Percentiles rank a stretch among this genome's conserved stretches.
Conservation (phyloP, 2,888 invertebrate species). For the Leptinotarsa peninsularis region DNA sequence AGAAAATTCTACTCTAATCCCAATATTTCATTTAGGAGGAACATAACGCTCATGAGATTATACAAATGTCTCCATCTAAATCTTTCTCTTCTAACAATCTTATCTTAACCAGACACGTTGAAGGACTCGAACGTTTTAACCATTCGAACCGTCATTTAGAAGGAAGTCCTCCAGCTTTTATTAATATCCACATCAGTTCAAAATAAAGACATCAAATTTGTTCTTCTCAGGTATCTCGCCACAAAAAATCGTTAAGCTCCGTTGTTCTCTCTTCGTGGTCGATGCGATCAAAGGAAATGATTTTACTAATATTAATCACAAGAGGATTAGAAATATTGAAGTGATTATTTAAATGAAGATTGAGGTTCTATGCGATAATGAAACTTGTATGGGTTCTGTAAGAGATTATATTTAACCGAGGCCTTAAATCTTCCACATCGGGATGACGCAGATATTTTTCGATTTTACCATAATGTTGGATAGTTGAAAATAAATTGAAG, state of each 20-base stretch:
- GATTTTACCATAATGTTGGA: constrained; percentile 33
- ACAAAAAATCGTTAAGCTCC: constrained; percentile 43
- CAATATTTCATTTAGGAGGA: background rate
- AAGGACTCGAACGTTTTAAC: constrained; percentile 26
- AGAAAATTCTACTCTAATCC: too few species aligned
- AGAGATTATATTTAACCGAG: constrained; percentile 51
- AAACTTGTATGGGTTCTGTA: constrained; percentile 56
- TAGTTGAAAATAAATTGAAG: constrained; percentile 43
- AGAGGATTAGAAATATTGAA: constrained; percentile 62
- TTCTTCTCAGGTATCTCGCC: constrained; percentile 44
- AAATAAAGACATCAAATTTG: constrained; percentile 49
- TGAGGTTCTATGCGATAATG: constrained; percentile 58
- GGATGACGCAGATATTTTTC: constrained; percentile 30
- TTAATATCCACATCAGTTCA: constrained; percentile 42
- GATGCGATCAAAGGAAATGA: constrained; percentile 58
- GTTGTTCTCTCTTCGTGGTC: constrained; percentile 46
- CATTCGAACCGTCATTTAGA: constrained; percentile 37
- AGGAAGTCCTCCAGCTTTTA: constrained; percentile 40
- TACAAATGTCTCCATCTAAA: constrained; percentile 3
- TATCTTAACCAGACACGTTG: constrained; percentile 9
- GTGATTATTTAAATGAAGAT: constrained; percentile 65
- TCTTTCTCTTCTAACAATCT: constrained; percentile 14
- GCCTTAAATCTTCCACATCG: constrained; percentile 40
- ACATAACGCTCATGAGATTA: background rate
- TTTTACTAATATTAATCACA: constrained; percentile 62